These are phyloP conservation scores for Muntiacus reevesi DNA, from an alignment of 2,113 vertebrate species.

Conservation along the genomic window DNA sequence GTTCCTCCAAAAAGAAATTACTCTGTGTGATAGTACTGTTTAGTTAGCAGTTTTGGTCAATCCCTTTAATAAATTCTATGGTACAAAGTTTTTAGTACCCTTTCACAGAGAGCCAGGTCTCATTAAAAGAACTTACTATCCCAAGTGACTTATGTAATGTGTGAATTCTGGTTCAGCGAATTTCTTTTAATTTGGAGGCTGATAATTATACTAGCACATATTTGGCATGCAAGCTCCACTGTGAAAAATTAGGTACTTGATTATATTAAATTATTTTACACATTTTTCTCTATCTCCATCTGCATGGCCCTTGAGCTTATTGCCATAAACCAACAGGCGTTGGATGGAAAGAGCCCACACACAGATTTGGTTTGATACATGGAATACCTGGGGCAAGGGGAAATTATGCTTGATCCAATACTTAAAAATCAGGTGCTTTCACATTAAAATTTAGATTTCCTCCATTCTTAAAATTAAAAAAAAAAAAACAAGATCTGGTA, in stretches of 20 bases:
- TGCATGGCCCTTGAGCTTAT: neutral
- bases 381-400: neutral
- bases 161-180: neutral
- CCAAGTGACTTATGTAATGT: neutral
- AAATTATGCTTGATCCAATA: neutral
- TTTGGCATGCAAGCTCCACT: neutral
- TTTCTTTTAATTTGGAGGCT: constrained; percentile 19
- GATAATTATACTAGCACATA: neutral
- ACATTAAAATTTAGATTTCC: constrained; percentile 11
- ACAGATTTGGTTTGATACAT: neutral
- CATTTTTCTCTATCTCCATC: neutral
- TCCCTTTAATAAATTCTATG: neutral
- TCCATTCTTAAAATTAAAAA: neutral
- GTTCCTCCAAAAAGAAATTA: neutral
- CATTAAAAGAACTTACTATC: neutral
- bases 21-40: neutral
- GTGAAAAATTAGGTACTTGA: neutral
- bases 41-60: neutral
- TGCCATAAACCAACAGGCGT: neutral
- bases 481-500: neutral
- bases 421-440: constrained; percentile 4
- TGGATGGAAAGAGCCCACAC: neutral
- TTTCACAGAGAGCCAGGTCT: neutral
- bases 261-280: neutral
- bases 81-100: neutral